phyloP scores from a whole-genome alignment of 2,888 invertebrate species.

The Tyria jacobaeae region DNA sequence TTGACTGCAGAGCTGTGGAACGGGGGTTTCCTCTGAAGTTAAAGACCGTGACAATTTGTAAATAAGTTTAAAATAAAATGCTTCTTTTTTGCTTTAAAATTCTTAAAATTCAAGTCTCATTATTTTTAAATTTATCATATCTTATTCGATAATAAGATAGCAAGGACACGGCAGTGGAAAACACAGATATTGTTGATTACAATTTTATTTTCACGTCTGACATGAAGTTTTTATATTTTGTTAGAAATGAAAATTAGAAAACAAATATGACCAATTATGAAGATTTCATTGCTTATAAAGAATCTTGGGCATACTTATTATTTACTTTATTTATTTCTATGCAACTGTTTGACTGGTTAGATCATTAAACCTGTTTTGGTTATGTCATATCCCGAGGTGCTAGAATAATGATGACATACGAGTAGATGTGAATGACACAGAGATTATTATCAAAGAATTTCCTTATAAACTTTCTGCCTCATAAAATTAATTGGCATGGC shows the following conservation, averaged over 20 bases:
- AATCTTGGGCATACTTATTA: no score
- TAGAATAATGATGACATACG: no score
- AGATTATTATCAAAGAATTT: no score
- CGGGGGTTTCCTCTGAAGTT: conserved; percentile 15
- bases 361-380: no score
- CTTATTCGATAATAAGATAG: neutral
- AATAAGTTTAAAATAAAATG: neutral
- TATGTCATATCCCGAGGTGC: no score
- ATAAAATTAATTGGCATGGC: no score
- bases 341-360: no score
- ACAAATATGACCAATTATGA: neutral
- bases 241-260: neutral
- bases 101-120: neutral
- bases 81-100: neutral
- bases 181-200: neutral
- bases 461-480: no score
- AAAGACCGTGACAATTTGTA: neutral
- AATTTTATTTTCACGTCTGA: neutral
- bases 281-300: no score
- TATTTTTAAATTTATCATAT: neutral
- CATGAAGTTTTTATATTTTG: neutral
- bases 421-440: no score
- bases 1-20: no score
- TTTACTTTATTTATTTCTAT: no score
- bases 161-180: neutral